Conservation (phyloP, 92 coral and sea anemone species). For the Porites divaricata region DNA sequence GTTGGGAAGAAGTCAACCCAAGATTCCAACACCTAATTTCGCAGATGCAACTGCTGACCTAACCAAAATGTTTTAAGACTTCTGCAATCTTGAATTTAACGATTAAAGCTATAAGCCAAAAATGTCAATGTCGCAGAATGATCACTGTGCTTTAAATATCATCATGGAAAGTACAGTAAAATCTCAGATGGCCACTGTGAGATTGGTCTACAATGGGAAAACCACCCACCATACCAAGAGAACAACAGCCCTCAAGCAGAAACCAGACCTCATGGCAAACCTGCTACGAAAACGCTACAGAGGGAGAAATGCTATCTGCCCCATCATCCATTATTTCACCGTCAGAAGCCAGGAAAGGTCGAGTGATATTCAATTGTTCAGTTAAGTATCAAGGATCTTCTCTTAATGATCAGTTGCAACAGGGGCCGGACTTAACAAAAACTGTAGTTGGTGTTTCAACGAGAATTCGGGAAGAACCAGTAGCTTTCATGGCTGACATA, state of each 20-base stretch:
- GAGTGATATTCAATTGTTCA: slow-evolving; percentile 63
- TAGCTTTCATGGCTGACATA: slow-evolving; percentile 55
- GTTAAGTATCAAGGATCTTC: slow-evolving; percentile 44
- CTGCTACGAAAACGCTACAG: slow-evolving; percentile 43
- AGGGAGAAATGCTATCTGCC: slow-evolving; percentile 24
- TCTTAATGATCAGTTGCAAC: slow-evolving; percentile 47
- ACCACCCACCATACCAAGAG: slow-evolving; percentile 41
- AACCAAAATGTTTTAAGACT: slow-evolving; percentile 37
- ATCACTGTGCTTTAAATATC: slow-evolving; percentile 8
- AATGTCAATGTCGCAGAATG: slow-evolving; percentile 31
- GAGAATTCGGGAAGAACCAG: slow-evolving; percentile 54
- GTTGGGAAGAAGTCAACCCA: slow-evolving; percentile 13
- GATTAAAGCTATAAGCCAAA: slow-evolving; percentile 37
- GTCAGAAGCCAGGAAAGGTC: slow-evolving; percentile 52
- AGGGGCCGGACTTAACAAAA: slow-evolving; percentile 62
- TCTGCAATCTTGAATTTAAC: slow-evolving; percentile 61
- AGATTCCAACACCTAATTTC: slow-evolving; percentile 36
- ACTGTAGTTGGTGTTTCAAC: slow-evolving; percentile 58
- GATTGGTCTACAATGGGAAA: slow-evolving; percentile 66
- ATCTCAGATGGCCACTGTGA: slow-evolving; percentile 52
- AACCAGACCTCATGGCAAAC: slow-evolving; percentile 55
- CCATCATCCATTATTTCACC: slow-evolving; percentile 17
- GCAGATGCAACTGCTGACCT: slow-evolving; percentile 19
- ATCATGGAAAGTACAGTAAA: slow-evolving; percentile 10
- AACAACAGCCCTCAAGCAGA: slow-evolving; percentile 55